phyloP scores from a whole-genome alignment of 2,797 vertebrate genomes.

The Malurus splendens region DNA sequence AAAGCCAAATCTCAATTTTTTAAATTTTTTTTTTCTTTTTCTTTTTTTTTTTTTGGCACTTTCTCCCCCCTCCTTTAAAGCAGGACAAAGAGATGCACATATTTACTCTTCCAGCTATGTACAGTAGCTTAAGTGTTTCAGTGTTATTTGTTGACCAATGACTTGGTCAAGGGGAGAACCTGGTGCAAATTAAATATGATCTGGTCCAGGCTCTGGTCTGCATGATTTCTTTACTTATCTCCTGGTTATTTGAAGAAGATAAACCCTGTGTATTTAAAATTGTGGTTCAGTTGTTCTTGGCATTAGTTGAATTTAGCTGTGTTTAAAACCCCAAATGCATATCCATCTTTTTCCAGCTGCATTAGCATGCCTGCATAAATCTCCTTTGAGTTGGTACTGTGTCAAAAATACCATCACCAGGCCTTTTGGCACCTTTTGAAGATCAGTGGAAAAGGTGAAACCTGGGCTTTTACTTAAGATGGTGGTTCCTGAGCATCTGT shows the following conservation, averaged over 20 bases:
- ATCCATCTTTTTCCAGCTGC: background rate
- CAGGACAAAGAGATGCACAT: background rate
- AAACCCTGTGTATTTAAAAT: background rate
- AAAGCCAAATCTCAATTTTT: background rate
- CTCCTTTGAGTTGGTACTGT: background rate
- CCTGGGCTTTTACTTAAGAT: background rate
- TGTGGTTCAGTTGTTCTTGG: background rate
- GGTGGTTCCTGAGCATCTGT: background rate
- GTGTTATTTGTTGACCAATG: background rate
- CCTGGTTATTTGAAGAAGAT: background rate
- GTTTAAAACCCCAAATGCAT: background rate
- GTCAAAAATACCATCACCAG: background rate
- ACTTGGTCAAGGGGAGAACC: background rate
- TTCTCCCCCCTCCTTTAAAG: background rate
- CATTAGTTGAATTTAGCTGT: background rate
- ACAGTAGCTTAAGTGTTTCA: background rate
- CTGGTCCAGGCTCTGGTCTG: background rate
- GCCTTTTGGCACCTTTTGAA: background rate
- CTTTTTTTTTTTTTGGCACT: fast-evolving
- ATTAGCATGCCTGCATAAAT: fast-evolving
- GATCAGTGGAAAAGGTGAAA: background rate
- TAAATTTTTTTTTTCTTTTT: background rate
- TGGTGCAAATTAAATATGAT: background rate
- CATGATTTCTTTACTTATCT: background rate
- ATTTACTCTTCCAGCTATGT: background rate